Conservation (phyloP, 2,113 vertebrate genomes). For the Cryptotis parvus region DNA sequence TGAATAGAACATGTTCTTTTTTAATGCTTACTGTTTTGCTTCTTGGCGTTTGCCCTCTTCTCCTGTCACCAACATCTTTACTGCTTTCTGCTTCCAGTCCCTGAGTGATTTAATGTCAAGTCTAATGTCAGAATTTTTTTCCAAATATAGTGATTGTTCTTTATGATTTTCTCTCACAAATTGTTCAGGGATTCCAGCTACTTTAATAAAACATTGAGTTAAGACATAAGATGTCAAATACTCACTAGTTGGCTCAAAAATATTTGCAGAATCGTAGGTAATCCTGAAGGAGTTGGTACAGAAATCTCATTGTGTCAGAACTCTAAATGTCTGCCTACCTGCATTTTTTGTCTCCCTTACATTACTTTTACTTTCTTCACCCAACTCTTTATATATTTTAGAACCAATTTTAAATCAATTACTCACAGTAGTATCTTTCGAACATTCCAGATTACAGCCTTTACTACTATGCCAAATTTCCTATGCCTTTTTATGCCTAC, state of each 20-base stretch:
- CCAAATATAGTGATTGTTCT: not conserved
- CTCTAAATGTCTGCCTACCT: not conserved
- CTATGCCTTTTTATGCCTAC: not conserved
- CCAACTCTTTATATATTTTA: not conserved
- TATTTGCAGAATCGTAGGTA: not conserved
- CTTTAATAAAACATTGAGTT: not conserved
- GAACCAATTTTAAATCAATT: not conserved
- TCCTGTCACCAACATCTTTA: not conserved
- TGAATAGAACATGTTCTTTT: not conserved
- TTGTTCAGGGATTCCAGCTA: not conserved
- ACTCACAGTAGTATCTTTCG: not conserved
- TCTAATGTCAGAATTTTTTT: not conserved
- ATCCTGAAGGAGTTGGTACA: not conserved
- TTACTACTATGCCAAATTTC: not conserved
- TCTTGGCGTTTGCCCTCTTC: not conserved
- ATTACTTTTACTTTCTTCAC: not conserved
- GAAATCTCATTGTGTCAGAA: not conserved
- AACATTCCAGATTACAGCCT: not conserved
- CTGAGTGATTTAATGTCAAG: not conserved
- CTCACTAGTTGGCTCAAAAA: not conserved
- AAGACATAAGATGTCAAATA: not conserved
- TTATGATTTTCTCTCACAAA: not conserved
- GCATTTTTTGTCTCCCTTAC: not conserved
- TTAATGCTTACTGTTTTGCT: not conserved
- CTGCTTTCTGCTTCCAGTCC: not conserved